These are phyloP conservation scores for Microchirus variegatus DNA, from an alignment of 2,797 vertebrate species.

Conservation along the genomic window DNA sequence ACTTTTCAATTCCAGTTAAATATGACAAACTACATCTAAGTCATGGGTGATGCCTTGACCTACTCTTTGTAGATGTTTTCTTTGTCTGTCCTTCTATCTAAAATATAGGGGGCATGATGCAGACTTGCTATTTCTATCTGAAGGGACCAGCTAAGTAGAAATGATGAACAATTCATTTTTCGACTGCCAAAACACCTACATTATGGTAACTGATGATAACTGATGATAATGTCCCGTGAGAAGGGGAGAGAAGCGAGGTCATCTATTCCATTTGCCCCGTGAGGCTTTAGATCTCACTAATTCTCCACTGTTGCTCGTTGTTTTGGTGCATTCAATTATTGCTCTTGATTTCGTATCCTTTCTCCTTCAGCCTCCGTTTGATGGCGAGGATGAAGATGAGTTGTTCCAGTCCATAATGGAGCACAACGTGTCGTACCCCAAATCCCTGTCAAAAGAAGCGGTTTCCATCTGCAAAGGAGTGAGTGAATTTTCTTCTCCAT, in stretches of 20 bases:
- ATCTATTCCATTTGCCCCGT: conserved; percentile 54
- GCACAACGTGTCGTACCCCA: conserved; percentile 94
- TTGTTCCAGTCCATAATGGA: conserved; percentile 98
- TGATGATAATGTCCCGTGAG: conserved; percentile 64
- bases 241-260: conserved; percentile 51
- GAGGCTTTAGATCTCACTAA: conserved; percentile 16
- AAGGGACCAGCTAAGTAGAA: conserved; percentile 55
- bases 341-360: conserved; percentile 10
- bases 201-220: conserved; percentile 62
- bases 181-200: conserved; percentile 66
- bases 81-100: conserved; percentile 8
- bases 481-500: conserved; percentile 55
- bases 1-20: no score
- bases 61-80: conserved; percentile 11
- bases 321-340: neutral
- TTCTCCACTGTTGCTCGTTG: conserved; percentile 10
- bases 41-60: conserved; percentile 4
- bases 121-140: conserved; percentile 43
- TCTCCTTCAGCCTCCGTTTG: conserved; percentile 89
- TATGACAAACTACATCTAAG: no score
- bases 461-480: conserved; percentile 98
- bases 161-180: conserved; percentile 73
- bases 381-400: conserved; percentile 96
- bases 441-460: conserved; percentile 94
- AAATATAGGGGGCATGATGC: conserved; percentile 53